Evolutionary conservation across 1,140 invertebrate genomes (phyloP).

Genomic region (Aphelenchoides besseyi): DNA sequence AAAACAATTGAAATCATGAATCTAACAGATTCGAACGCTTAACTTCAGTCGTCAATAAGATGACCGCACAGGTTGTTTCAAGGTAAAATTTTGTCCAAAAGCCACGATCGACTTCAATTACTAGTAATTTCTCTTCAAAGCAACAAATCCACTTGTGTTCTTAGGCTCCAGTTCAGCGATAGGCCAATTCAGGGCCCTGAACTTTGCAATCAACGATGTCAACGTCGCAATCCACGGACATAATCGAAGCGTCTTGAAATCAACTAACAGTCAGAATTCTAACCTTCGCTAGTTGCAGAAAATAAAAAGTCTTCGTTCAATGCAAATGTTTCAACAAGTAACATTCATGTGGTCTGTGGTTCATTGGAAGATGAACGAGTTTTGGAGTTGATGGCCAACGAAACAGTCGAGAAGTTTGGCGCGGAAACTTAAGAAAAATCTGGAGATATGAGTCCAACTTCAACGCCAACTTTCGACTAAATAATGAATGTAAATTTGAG

Average conservation of each 20-base stretch:
- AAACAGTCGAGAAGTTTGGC: conserved; percentile 15
- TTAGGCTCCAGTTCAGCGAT: neutral
- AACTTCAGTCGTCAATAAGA: too few species aligned
- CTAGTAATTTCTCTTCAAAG: too few species aligned
- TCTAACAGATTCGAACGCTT: too few species aligned
- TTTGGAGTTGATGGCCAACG: neutral
- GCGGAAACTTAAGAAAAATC: neutral
- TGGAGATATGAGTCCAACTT: neutral
- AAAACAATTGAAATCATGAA: too few species aligned
- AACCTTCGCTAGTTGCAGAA: neutral
- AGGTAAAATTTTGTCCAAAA: too few species aligned
- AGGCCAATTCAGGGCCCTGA: neutral
- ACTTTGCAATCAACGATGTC: neutral
- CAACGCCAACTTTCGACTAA: neutral
- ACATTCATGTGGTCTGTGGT: neutral
- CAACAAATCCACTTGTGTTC: too few species aligned
- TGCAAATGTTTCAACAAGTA: neutral
- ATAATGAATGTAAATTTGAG: neutral
- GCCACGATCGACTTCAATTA: too few species aligned
- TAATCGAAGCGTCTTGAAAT: neutral
- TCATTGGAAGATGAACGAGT: neutral
- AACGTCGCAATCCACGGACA: conserved; percentile 6
- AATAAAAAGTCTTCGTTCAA: neutral
- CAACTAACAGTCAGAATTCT: neutral
- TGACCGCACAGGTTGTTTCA: too few species aligned